Base-by-base conservation (phyloP, 2,797 vertebrate species). In the Ptychadena robeensis region DNA sequence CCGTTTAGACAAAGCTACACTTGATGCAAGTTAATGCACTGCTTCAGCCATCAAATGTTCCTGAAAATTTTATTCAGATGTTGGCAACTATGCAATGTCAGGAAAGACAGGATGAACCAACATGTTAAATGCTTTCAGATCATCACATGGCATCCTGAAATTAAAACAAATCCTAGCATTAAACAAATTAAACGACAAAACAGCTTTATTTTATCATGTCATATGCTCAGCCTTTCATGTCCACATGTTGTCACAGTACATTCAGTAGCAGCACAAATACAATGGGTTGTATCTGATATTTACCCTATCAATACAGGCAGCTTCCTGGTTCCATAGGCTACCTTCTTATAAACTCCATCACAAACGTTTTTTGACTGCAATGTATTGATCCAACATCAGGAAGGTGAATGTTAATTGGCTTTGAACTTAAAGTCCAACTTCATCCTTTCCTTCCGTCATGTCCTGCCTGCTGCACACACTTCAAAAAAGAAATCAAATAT, bases 121-220 rank as follows among this genome's bases (percentile, higher is more conserved):
- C 59, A 61, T 61, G 59, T 61, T 25, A 61, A 61, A 61, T 61
- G 59, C 59, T 61, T 61, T 25, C 59, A 61, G 59, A 61, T 61
- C 59, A 27, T 61, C 59, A 61, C 59, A 25, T 61, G 27, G 59
- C 27, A 61, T 28, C 12, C 59, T 25, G n/a, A 28, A 61, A 25
- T 61, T 61, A 61, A 61, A 61, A 61, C 59, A 61, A 61, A 61
- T 25, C 27, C 25, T 9, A 61, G 27, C 27, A 25, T 61, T 61
- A 25, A 25, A 61, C 27, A 12, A 25, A 61, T 61, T 61, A 61
- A 61, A 61, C 28, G n/a, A 28, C 59, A 61, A 25, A 27, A 61
- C 59, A 10, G 27, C n/a, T 61, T 61, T 25, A 61, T 61, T 53
- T 61, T 61, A 61, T 28, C 59, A 25, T 61, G 59, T 61, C 59